phyloP scores from a whole-genome alignment of 2,113 vertebrate species.

The Sprattus sprattus region DNA sequence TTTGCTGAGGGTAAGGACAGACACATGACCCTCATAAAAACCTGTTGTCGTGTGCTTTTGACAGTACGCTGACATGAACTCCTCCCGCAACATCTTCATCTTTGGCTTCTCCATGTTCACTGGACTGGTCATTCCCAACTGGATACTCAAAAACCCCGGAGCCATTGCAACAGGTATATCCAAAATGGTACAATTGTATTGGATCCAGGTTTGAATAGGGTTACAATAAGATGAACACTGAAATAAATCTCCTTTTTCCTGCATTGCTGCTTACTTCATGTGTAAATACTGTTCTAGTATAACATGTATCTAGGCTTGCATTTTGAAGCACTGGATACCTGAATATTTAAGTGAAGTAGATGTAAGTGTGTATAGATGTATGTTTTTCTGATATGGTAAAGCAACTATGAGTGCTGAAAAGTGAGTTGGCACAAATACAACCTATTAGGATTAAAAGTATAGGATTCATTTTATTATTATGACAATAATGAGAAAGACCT shows the following conservation, averaged over 20 bases:
- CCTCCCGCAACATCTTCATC: slow-evolving; percentile 91
- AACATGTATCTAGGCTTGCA: no score
- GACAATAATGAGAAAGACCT: background rate
- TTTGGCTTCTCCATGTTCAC: slow-evolving; percentile 94
- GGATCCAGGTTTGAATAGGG: background rate
- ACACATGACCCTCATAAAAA: background rate
- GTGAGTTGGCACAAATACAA: no score
- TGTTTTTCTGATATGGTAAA: background rate
- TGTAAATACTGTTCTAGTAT: background rate
- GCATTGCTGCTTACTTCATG: background rate
- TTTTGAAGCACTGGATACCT: no score
- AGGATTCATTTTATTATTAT: background rate
- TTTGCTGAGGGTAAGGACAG: background rate
- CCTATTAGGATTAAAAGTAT: no score
- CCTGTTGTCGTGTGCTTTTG: background rate
- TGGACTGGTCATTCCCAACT: slow-evolving; percentile 85
- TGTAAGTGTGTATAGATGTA: no score
- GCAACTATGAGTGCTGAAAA: no score
- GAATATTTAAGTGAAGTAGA: no score
- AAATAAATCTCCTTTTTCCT: slow-evolving; percentile 25
- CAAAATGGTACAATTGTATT: background rate
- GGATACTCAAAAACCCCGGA: slow-evolving; percentile 79
- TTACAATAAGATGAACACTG: background rate
- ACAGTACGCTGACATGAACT: slow-evolving; percentile 94
- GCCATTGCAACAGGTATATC: slow-evolving; percentile 81